A percentile compares a stretch with the other conserved stretches of the same genome.
Evolutionary conservation across 1,140 invertebrate species (phyloP).

Genomic region (Procambarus clarkii): DNA sequence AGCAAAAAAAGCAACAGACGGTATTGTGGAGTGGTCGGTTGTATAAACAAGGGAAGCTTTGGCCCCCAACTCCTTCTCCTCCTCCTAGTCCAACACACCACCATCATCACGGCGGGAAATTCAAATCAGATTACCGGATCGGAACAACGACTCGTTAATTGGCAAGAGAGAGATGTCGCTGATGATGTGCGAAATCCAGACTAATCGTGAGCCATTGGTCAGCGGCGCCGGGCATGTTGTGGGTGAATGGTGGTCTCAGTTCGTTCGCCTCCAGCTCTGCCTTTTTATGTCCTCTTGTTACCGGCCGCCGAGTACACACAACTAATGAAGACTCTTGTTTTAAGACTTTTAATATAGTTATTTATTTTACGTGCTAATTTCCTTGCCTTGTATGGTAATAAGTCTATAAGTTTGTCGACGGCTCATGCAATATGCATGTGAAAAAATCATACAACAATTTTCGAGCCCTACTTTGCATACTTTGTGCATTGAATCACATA

Average conservation of each 20-base stretch:
- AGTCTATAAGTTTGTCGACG: neutral
- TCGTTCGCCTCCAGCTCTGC: too few relatives aligned
- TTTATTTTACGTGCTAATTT: conserved; percentile 13
- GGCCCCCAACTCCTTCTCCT: neutral
- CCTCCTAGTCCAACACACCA: neutral
- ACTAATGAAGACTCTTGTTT: neutral
- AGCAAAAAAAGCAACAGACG: neutral
- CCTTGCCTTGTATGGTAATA: conserved; percentile 9
- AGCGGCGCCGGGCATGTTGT: neutral
- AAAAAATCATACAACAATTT: neutral
- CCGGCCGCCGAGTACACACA: too few relatives aligned
- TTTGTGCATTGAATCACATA: neutral
- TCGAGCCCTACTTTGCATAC: neutral
- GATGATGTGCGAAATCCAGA: conserved; percentile 42
- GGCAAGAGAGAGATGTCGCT: conserved; percentile 32
- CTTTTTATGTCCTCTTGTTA: neutral
- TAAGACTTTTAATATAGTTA: conserved; percentile 10
- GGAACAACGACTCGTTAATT: conserved; percentile 55
- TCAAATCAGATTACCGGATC: conserved; percentile 49
- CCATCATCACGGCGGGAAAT: conserved; percentile 30
- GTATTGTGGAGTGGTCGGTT: neutral
- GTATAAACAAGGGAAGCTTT: neutral
- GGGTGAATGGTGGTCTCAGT: neutral
- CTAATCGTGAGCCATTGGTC: conserved; percentile 31
- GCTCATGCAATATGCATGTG: neutral